Base-by-base conservation (phyloP, 2,888 invertebrate genomes). In the Pasiphila rectangulata region DNA sequence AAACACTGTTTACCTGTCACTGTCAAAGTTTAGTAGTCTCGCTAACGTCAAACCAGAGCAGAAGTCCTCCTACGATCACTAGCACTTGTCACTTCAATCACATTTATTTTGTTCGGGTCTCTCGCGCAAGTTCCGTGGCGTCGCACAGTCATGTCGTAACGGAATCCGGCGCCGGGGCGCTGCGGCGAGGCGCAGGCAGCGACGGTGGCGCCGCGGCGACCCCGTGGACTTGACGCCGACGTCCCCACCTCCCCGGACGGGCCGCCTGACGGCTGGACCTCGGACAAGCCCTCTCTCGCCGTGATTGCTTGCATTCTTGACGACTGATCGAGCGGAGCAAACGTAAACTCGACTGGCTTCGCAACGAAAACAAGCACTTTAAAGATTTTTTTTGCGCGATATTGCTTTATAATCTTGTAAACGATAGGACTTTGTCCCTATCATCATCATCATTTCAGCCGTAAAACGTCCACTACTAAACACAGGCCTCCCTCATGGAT, bases 171-270 rank as follows among this genome's bases (percentile, higher is more conserved):
- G 62, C 51, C 65, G 70, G 61, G 27, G 10, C 36, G 24, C 1
- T 24, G 56, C 46, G n/a, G n/a, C n/a, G n/a, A 47, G 61, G 59
- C 63, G 57, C 66, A 66, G 65, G 57, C 58, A 56, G 63, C 74
- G 79, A 75, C 69, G 64, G 75, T 67, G 77, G 83, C 83, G 83
- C 82, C 81, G 81, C 82, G 83, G 79, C 75, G 77, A 69, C 74
- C 75, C 72, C 57, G 55, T 39, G 59, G 23, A 38, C 12, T 38
- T 46, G 57, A 62, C 56, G 54, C n/a, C n/a, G 59, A 57, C 61
- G 59, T 61, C 57, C 57, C 63, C 57, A 57, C 64, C 64, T 60
- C 56, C 63, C 67, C 52, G 67, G 57, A n/a, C n/a, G n/a, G n/a
- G n/a, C n/a, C n/a, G n/a, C n/a, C n/a, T n/a, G n/a, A n/a, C n/a